phyloP scores from a whole-genome alignment of 2,888 invertebrate genomes.

The Ametastegia equiseti region DNA sequence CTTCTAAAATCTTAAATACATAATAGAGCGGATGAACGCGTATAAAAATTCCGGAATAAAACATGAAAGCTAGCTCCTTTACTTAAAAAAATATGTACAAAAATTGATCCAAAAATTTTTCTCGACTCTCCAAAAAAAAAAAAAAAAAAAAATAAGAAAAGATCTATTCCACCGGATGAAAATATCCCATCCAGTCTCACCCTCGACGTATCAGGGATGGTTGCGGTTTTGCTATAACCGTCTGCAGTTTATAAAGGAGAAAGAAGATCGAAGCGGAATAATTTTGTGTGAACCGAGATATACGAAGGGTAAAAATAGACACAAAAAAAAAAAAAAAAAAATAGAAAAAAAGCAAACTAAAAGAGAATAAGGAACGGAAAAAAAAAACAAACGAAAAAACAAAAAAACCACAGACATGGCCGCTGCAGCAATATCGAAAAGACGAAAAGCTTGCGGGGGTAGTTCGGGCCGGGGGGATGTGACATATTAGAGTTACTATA shows the following conservation, averaged over 20 bases:
- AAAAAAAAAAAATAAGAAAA: too few relatives aligned
- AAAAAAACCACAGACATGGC: not conserved
- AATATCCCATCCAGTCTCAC: not conserved
- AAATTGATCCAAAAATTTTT: too few relatives aligned
- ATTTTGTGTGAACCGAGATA: not conserved
- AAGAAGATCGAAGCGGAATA: not conserved
- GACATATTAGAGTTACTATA: conserved; percentile 34
- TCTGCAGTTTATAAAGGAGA: not conserved
- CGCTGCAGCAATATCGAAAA: conserved; percentile 10
- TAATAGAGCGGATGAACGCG: too few relatives aligned
- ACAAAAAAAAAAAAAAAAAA: not conserved
- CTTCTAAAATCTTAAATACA: too few relatives aligned
- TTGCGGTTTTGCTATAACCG: not conserved
- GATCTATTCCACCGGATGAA: not conserved
- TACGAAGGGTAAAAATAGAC: not conserved
- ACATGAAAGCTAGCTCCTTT: too few relatives aligned
- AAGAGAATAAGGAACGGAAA: too few relatives aligned
- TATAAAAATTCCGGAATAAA: too few relatives aligned
- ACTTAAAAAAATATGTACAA: too few relatives aligned
- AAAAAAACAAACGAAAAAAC: not conserved
- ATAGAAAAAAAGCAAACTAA: not conserved
- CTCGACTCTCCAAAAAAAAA: too few relatives aligned
- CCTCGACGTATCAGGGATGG: too few relatives aligned
- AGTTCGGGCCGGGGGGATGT: not conserved
- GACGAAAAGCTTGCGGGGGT: conserved; percentile 22